Percentiles rank a stretch among this genome's conserved stretches.
These are phyloP conservation scores for Mus musculus DNA, from an alignment of 2,113 vertebrate genomes.

Conservation along the genomic window DNA sequence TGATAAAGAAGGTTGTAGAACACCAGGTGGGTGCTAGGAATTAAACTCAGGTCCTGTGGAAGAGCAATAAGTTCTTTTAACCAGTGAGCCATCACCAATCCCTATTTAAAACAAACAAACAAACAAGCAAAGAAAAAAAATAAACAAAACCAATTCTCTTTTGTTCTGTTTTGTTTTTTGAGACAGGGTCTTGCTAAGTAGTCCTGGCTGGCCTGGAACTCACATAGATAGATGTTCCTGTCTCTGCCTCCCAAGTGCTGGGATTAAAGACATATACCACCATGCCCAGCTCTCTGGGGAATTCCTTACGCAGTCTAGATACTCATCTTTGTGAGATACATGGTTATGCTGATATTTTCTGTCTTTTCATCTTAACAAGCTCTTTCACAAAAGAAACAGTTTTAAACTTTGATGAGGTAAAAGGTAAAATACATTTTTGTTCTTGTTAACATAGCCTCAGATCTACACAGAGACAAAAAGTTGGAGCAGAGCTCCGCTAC, in stretches of 20 bases:
- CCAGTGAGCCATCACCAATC: neutral
- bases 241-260: neutral
- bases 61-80: neutral
- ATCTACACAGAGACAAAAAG: neutral
- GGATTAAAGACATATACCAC: neutral
- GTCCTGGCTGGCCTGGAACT: neutral
- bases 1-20: too few relatives aligned
- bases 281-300: neutral
- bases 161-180: neutral
- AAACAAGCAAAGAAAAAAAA: neutral
- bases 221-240: neutral
- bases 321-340: neutral
- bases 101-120: neutral
- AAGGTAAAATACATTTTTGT: conserved; percentile 12
- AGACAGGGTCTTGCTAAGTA: neutral
- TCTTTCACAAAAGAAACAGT: neutral
- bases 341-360: conserved; percentile 33
- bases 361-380: conserved; percentile 14
- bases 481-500: neutral
- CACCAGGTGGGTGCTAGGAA: neutral
- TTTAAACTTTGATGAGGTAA: conserved; percentile 41
- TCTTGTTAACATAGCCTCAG: conserved; percentile 13
- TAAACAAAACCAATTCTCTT: neutral
- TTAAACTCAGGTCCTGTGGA: neutral
- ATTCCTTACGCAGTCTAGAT: neutral